A percentile compares a stretch with the other conserved stretches of the same genome.
Evolutionary conservation across 2,888 invertebrate species (phyloP).

Genomic region (Hirudinaria manillensis): DNA sequence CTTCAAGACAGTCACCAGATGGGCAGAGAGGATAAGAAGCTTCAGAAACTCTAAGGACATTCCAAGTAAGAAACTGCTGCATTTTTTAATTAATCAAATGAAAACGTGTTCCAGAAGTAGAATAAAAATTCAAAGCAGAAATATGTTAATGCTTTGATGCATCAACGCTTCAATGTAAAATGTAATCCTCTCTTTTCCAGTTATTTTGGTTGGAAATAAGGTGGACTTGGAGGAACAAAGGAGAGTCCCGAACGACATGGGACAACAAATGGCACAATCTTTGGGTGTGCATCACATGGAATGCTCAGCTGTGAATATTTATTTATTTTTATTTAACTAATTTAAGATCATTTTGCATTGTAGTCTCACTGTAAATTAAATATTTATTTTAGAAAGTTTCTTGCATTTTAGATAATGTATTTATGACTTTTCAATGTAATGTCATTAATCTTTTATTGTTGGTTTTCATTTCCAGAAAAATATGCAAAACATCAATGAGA

Average conservation of each 20-base stretch:
- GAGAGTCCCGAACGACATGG: constrained; percentile 4
- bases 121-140: too few relatives aligned
- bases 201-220: constrained; percentile 22
- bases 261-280: constrained; percentile 3
- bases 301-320: constrained; percentile 20
- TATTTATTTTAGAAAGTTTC: too few relatives aligned
- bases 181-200: background rate
- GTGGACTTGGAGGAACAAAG: constrained; percentile 9
- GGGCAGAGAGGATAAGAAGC: background rate
- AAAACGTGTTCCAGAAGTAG: too few relatives aligned
- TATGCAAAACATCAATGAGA: constrained; percentile 15
- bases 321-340: background rate
- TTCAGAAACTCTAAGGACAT: background rate
- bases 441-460: background rate
- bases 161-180: too few relatives aligned
- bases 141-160: too few relatives aligned
- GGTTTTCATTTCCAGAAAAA: constrained; percentile 5
- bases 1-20: constrained; percentile 7
- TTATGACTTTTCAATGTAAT: background rate
- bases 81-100: background rate
- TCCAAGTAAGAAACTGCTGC: background rate
- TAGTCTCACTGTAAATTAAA: background rate
- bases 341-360: background rate
- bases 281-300: background rate
- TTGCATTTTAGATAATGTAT: constrained; percentile 7